A percentile compares a stretch with the other conserved stretches of the same genome.
phyloP scores from a whole-genome alignment of 64 coral and sea anemone species.

The Porites lutea region DNA sequence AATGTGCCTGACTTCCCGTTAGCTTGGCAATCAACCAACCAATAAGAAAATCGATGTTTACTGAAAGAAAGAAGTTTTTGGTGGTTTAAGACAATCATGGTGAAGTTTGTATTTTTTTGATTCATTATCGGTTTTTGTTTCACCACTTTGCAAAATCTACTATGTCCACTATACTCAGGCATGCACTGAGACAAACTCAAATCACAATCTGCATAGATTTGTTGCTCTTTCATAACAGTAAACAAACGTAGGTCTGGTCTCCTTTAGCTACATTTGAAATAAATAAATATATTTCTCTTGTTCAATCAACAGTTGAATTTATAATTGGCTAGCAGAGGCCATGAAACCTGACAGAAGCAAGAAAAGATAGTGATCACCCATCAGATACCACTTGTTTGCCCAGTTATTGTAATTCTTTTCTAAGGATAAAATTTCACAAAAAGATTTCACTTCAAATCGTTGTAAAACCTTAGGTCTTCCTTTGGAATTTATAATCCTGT shows the following conservation, averaged over 20 bases:
- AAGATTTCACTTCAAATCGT: background rate
- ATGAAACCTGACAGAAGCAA: background rate
- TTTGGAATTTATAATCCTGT: background rate
- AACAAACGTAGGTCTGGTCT: background rate
- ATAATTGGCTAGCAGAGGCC: conserved; percentile 4
- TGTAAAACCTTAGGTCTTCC: conserved; percentile 1
- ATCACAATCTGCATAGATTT: too few species aligned
- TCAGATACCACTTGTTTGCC: background rate
- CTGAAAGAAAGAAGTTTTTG: background rate
- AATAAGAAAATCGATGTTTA: background rate
- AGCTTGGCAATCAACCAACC: background rate
- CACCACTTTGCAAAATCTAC: too few species aligned
- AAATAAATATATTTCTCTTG: background rate
- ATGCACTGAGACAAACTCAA: too few species aligned
- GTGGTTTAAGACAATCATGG: conserved; percentile 2
- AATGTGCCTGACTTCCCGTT: background rate
- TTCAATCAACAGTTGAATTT: conserved; percentile 12
- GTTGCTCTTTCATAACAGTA: background rate
- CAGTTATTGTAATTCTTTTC: conserved; percentile 17
- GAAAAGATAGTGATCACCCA: too few species aligned
- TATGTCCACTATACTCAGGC: too few species aligned
- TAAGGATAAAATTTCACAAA: conserved; percentile 15
- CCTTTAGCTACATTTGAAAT: conserved; percentile 10
- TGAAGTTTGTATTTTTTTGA: conserved; percentile 7
- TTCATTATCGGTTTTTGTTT: background rate